These are phyloP conservation scores for Zaprionus camerounensis DNA, from an alignment of 1,140 invertebrate genomes.

Conservation along the genomic window DNA sequence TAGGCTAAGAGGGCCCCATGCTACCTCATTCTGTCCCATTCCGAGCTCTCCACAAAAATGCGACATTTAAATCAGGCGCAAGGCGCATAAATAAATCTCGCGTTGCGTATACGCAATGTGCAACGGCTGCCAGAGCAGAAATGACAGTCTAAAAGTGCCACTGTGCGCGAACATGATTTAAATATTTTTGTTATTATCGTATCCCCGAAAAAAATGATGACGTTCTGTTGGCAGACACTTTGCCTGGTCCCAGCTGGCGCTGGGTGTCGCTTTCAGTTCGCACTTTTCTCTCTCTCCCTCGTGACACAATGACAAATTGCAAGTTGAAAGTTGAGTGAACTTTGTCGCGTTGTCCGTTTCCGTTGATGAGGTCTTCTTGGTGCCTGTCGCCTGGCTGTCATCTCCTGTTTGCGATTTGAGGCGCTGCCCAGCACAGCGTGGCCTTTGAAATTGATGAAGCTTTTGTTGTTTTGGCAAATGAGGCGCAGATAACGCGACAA, in stretches of 20 bases:
- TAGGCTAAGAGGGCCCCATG: constrained; percentile 5
- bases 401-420: constrained; percentile 34
- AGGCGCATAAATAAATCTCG: constrained; percentile 67
- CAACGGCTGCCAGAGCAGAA: constrained; percentile 29
- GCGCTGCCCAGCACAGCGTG: constrained; percentile 48
- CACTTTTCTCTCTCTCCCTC: constrained; percentile 26
- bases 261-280: constrained; percentile 57
- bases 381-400: constrained; percentile 39
- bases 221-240: constrained; percentile 59
- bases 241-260: constrained; percentile 51
- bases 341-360: constrained; percentile 63
- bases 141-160: constrained; percentile 20
- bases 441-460: constrained; percentile 75
- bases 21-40: constrained; percentile 27
- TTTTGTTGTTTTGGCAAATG: constrained; percentile 76
- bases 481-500: constrained; percentile 77
- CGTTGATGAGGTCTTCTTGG: constrained; percentile 36
- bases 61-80: constrained; percentile 69
- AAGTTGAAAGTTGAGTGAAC: constrained; percentile 81
- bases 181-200: constrained; percentile 58
- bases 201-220: constrained; percentile 55
- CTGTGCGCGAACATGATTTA: constrained; percentile 56
- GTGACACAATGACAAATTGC: constrained; percentile 80
- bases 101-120: constrained; percentile 75
- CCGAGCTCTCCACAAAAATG: constrained; percentile 73